Conservation (phyloP, 2,797 vertebrate genomes). For the Denticeps clupeoides region DNA sequence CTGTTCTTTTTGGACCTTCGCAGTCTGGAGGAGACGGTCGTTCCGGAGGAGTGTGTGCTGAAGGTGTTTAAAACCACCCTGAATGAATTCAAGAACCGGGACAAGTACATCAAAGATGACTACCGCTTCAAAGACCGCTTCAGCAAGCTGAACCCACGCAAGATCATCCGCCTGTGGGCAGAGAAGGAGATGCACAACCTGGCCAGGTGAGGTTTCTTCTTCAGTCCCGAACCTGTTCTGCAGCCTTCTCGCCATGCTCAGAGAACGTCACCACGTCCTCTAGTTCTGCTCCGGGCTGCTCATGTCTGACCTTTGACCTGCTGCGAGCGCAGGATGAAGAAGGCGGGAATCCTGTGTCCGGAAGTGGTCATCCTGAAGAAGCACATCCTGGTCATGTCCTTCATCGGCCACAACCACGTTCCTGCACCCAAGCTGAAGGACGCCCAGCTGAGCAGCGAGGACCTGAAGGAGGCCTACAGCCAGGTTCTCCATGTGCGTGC, state of each 20-base stretch:
- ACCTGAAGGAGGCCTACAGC: conserved; percentile 76
- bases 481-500: conserved; percentile 75
- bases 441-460: conserved; percentile 64
- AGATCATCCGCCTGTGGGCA: conserved; percentile 94
- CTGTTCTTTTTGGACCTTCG: conserved; percentile 24
- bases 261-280: no score
- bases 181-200: conserved; percentile 98
- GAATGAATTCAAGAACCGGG: conserved; percentile 93
- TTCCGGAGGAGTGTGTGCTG: conserved; percentile 84
- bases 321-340: conserved; percentile 86
- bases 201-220: conserved; percentile 55
- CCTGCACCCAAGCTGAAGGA: conserved; percentile 94
- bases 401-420: conserved; percentile 84
- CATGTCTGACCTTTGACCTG: no score
- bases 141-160: conserved; percentile 92
- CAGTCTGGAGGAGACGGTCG: conserved; percentile 61
- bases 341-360: conserved; percentile 80
- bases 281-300: no score
- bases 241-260: no score
- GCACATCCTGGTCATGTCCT: conserved; percentile 93
- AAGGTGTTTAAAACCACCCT: conserved; percentile 97
- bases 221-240: neutral
- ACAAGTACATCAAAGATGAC: conserved; percentile 96
- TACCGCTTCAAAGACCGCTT: conserved; percentile 96
- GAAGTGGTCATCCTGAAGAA: conserved; percentile 85